Conservation (phyloP, 2,113 vertebrate genomes). For the Anhinga rufa region DNA sequence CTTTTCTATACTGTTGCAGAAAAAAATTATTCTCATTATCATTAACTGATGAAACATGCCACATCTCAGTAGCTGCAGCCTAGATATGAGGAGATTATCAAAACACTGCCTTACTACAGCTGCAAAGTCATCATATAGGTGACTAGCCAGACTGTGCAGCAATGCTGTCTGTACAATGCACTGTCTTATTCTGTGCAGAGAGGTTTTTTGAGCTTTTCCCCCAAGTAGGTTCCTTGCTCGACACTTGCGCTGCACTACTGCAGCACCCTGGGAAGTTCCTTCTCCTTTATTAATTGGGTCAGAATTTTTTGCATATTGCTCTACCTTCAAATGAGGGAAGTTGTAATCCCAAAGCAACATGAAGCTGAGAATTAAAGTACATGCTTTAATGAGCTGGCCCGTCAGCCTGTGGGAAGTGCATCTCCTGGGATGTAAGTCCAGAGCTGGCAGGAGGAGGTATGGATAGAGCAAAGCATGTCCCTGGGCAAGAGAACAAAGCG, state of each 20-base stretch:
- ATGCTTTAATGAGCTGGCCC: slow-evolving; percentile 9
- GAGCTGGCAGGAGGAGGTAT: neutral
- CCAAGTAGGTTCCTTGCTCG: neutral
- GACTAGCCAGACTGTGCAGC: neutral
- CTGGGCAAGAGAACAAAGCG: neutral
- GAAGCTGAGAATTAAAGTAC: slow-evolving; percentile 13
- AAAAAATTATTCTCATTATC: neutral
- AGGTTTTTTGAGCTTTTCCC: neutral
- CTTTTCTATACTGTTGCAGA: neutral
- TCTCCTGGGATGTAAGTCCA: neutral
- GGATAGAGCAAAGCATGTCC: neutral
- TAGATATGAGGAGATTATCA: neutral
- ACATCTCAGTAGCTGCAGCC: neutral
- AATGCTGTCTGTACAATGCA: accelerated
- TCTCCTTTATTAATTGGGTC: slow-evolving; percentile 42
- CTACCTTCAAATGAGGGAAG: neutral
- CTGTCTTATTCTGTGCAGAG: neutral
- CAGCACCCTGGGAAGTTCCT: neutral
- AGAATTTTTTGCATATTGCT: slow-evolving; percentile 13
- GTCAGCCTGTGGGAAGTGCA: neutral
- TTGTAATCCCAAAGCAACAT: neutral
- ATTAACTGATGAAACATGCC: neutral
- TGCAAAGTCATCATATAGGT: neutral
- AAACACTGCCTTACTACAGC: neutral
- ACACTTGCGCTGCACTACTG: neutral